Evolutionary conservation across 2,888 invertebrate species (phyloP), one percentile per base, ranked within the genome.

Genomic region (Ametastegia equiseti): DNA sequence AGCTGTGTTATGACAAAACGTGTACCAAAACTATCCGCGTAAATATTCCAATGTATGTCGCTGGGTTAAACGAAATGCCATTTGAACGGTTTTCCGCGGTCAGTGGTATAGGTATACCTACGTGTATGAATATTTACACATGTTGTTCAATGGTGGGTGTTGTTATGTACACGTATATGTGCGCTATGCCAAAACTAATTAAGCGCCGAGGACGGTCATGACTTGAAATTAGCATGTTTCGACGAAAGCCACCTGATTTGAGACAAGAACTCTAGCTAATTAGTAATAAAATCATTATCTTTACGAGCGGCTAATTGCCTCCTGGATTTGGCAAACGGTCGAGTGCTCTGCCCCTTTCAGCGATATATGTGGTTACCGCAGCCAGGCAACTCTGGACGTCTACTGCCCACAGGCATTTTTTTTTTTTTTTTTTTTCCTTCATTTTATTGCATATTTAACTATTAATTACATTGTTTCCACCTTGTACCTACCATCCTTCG

Each of bases 241-340:
- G 36, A 54, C 69, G 23, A 50, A 80, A 50, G 67, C 67, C 39
- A 23, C 67, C 54, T 75, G n/a, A 50, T 69, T 80, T 15, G 67
- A 69, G 69, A 80, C 23, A 47, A 80, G 69, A 69, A 80, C 54
- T 50, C 50, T 2, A 54, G 13, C 67, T 80, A 80, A 80, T 80
- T 69, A 69, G 80, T 54, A 39, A 80, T 80, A 39, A 80, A 47
- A 80, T 69, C 39, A 69, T 80, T 80, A 80, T 80, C 67, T 80
- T 80, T 80, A 80, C 67, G 69, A 80, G 80, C 30, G 27, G 50
- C 80, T 80, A 80, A 80, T 80, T 80, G 69, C 80, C 69, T 23
- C 23, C 50, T 30, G 36, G 75, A 45, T 75, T 75, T 36, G 50
- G 75, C 75, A 54, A 75, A 50, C 75, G 75, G 36, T 75, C 75